A percentile compares a stretch with the other conserved stretches of the same genome.
These are phyloP conservation scores for Heliconius hermathena DNA, from an alignment of 1,140 invertebrate genomes.

Conservation along the genomic window DNA sequence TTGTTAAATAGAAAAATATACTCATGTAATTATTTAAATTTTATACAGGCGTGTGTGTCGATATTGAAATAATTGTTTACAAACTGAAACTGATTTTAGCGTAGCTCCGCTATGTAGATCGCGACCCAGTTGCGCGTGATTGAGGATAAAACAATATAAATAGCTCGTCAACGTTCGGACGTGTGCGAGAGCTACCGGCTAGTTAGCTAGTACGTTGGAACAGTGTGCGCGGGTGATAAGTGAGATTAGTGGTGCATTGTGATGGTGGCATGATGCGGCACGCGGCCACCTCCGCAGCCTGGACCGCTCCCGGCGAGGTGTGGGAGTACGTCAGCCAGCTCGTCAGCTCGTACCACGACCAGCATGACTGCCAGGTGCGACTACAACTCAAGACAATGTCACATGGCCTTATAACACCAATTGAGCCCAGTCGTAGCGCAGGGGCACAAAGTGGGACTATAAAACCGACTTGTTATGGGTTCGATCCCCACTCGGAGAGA, in stretches of 20 bases:
- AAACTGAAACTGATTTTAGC: slow-evolving; percentile 63
- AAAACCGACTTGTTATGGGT: too few relatives aligned
- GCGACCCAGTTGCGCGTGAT: slow-evolving; percentile 78
- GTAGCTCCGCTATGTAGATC: slow-evolving; percentile 71
- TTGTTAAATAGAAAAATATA: not conserved
- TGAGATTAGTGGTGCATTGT: slow-evolving; percentile 40
- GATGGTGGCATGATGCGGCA: slow-evolving; percentile 77
- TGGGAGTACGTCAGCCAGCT: slow-evolving; percentile 79
- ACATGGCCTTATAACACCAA: slow-evolving; percentile 38
- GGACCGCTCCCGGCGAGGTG: slow-evolving; percentile 76
- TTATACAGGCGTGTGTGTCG: not conserved
- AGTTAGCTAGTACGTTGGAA: slow-evolving; percentile 47
- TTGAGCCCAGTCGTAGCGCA: slow-evolving; percentile 33
- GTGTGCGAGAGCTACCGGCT: slow-evolving; percentile 47
- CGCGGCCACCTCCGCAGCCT: slow-evolving; percentile 63
- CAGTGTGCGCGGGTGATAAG: slow-evolving; percentile 46
- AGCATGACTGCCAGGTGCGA: slow-evolving; percentile 73
- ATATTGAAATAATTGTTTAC: slow-evolving; percentile 52
- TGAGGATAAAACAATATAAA: slow-evolving; percentile 81
- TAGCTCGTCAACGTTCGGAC: slow-evolving; percentile 73
- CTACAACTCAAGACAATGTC: slow-evolving; percentile 26
- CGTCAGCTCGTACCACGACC: slow-evolving; percentile 77
- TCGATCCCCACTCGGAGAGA: too few relatives aligned
- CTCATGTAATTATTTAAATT: not conserved
- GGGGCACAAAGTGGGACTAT: too few relatives aligned